Percentiles rank a stretch among this genome's conserved stretches.
Evolutionary conservation across 2,113 vertebrate species (phyloP).

Genomic region (Austrofundulus limnaeus): DNA sequence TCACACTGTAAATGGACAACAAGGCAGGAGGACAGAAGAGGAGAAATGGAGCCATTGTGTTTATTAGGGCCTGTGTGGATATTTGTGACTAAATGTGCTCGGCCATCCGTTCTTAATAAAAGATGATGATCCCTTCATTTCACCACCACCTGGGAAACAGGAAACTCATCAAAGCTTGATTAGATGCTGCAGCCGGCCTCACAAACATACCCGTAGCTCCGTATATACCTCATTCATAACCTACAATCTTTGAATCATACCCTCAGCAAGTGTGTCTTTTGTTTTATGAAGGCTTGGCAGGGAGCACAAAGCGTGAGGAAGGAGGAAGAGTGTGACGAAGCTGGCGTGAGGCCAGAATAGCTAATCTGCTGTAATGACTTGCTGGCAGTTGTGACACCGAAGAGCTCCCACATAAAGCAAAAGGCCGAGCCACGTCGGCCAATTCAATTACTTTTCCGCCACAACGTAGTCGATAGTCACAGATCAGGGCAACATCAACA

Average conservation of each 20-base stretch:
- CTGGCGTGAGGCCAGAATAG: conserved; percentile 63
- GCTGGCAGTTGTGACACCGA: conserved; percentile 56
- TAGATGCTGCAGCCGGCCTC: conserved; percentile 50
- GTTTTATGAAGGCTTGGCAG: conserved; percentile 53
- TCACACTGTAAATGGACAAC: conserved; percentile 1
- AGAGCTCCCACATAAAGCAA: conserved; percentile 58
- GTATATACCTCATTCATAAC: conserved; percentile 54
- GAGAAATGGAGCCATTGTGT: conserved; percentile 6
- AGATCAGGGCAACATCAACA: conserved; percentile 41
- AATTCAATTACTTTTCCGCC: conserved; percentile 62
- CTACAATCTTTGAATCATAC: conserved; percentile 55
- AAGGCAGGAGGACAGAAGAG: background rate
- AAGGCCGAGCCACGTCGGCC: conserved; percentile 50
- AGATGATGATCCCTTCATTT: conserved; percentile 62
- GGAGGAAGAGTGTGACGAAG: conserved; percentile 16
- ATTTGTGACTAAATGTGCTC: conserved; percentile 43
- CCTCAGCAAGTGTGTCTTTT: conserved; percentile 31
- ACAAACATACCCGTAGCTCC: conserved; percentile 26
- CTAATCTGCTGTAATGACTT: conserved; percentile 76
- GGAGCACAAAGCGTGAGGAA: conserved; percentile 32
- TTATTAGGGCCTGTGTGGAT: conserved; percentile 28
- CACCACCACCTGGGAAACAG: conserved; percentile 60
- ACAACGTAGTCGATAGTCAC: conserved; percentile 32
- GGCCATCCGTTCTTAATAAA: conserved; percentile 53
- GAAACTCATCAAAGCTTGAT: conserved; percentile 73